phyloP scores from a whole-genome alignment of 2,797 vertebrate genomes.

The Lacerta agilis region DNA sequence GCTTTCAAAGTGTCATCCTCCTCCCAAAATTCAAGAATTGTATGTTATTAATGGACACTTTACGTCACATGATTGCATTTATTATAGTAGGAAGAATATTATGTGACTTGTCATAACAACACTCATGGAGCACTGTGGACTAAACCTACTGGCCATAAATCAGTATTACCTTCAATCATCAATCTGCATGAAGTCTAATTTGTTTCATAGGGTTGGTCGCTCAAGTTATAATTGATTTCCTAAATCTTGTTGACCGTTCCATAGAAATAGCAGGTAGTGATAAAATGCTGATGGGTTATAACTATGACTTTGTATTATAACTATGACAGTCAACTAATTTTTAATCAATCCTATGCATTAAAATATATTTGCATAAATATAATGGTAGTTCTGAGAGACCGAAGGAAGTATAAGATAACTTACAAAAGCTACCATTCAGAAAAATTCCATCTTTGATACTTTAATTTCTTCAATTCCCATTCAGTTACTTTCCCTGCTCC shows the following conservation, averaged over 20 bases:
- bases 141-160: constrained; percentile 25
- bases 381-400: background rate
- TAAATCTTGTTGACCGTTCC: constrained; percentile 18
- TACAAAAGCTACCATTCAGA: background rate
- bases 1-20: constrained; percentile 51
- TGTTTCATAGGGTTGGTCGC: background rate
- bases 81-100: constrained; percentile 45
- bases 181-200: constrained; percentile 8
- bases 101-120: constrained; percentile 20
- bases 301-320: background rate
- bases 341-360: background rate
- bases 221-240: constrained; percentile 15
- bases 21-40: constrained; percentile 40
- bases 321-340: background rate
- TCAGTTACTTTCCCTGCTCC: no score
- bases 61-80: constrained; percentile 35
- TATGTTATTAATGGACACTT: constrained; percentile 53
- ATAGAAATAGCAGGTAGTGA: background rate
- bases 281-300: background rate
- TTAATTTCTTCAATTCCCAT: background rate
- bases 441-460: background rate
- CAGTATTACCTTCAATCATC: background rate
- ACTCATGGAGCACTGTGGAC: background rate
- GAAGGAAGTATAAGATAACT: background rate
- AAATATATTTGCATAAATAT: constrained; percentile 1